Evolutionary conservation across 2,113 vertebrate species (phyloP), one percentile per base, ranked within the genome.

Genomic region (Labeo catla): DNA sequence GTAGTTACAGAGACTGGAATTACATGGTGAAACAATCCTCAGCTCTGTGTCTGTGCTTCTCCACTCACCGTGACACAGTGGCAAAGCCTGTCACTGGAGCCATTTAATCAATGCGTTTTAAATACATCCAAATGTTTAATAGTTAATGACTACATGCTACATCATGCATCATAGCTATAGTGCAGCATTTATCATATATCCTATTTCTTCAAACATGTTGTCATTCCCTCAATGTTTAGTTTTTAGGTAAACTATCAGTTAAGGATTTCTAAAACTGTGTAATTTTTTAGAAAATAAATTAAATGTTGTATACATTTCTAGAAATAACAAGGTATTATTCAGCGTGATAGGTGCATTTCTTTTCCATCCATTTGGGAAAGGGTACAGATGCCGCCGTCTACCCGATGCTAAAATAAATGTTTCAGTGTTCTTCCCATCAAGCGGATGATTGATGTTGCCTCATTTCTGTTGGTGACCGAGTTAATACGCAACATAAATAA

Each of bases 401-500:
- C 45, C 13, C 36, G 36, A 52, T 68, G 83, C 77, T 49, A 81
- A 70, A 83, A 68, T 72, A n/a, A 59, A 36, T 83, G 85, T 84
- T 83, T 84, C 45, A 65, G 45, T 66, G 45, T 80, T 86, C 80
- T 49, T 82, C 84, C 52, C 9, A 15, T 87, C 88, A 77, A 78
- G 73, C 68, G 72, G 74, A 87, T 87, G 88, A 89, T 89, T 83
- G 88, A 89, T 89, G 86, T 81, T 76, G 86, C 84, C 74, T 87
- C 80, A 76, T 87, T 84, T 88, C 86, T 87, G 87, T 89, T 84
- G 85, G 82, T 88, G 88, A 90, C 88, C 84, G 83, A 87, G 87
- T 91, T 90, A 90, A 86, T 85, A 85, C 76, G 89, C 81, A 61
- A 90, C 88, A 89, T 86, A 90, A 90, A 88, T 91, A 91, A 87